Evolutionary conservation across 1,140 invertebrate genomes (phyloP).

Genomic region (Protaetia brevitarsis): DNA sequence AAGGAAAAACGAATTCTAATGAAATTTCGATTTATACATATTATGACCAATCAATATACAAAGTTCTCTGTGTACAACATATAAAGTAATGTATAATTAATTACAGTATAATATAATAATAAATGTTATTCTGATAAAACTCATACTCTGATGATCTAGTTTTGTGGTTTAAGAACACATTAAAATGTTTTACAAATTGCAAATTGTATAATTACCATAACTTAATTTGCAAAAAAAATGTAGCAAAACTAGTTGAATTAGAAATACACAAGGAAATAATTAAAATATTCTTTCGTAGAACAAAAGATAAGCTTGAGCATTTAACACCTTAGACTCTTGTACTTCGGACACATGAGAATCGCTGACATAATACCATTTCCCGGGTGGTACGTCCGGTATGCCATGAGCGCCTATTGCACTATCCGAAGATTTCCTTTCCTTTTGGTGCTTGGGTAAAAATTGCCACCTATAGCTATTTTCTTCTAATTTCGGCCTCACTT

Average conservation of each 20-base stretch:
- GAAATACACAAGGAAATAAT: constrained; percentile 17
- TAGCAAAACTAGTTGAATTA: background rate
- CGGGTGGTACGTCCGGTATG: constrained; percentile 59
- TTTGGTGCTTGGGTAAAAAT: constrained; percentile 62
- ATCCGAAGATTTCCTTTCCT: constrained; percentile 47
- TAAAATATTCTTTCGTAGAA: constrained; percentile 67
- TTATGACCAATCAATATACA: background rate
- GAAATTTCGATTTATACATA: background rate
- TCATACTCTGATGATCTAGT: background rate
- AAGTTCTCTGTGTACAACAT: background rate
- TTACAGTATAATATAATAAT: constrained; percentile 4
- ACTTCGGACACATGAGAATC: constrained; percentile 82
- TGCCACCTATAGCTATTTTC: constrained; percentile 63
- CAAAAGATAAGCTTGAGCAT: constrained; percentile 90
- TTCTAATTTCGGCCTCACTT: constrained; percentile 62
- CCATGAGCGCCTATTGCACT: constrained; percentile 36
- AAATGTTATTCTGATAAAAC: background rate
- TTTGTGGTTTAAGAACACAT: constrained; percentile 1
- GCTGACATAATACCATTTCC: constrained; percentile 91
- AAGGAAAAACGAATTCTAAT: no score
- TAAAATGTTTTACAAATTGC: background rate
- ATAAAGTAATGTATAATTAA: constrained; percentile 6
- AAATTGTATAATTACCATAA: background rate
- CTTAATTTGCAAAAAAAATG: background rate
- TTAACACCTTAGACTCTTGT: constrained; percentile 75